Percentiles rank a stretch among this genome's conserved stretches.
These are phyloP conservation scores for Kryptopterus vitreolus DNA, from an alignment of 2,797 vertebrate species.

Conservation along the genomic window DNA sequence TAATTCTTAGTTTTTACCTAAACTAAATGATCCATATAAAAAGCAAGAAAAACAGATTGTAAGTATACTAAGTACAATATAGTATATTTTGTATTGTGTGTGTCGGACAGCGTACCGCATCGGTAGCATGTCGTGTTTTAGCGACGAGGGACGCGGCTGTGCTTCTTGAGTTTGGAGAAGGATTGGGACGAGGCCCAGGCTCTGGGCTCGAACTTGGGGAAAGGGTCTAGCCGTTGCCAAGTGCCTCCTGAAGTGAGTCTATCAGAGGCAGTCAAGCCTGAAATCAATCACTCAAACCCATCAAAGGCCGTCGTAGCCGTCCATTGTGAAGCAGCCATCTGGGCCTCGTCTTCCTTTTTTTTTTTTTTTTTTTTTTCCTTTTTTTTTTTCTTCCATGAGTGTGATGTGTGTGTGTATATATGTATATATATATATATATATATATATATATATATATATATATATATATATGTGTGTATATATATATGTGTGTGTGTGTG, in stretches of 20 bases:
- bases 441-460: too few relatives aligned
- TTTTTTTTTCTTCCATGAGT: too few relatives aligned
- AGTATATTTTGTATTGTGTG: background rate
- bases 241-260: conserved; percentile 83
- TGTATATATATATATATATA: too few relatives aligned
- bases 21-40: background rate
- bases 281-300: conserved; percentile 87
- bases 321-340: conserved; percentile 81
- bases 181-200: conserved; percentile 67
- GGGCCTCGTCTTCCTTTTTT: conserved; percentile 73
- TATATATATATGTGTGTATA: too few relatives aligned
- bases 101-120: too few relatives aligned
- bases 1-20: background rate
- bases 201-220: conserved; percentile 71
- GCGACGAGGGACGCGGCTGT: background rate
- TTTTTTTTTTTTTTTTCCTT: too few relatives aligned
- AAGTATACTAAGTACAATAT: background rate
- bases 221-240: conserved; percentile 73
- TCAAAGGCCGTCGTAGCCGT: conserved; percentile 78
- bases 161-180: conserved; percentile 69
- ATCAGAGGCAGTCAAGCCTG: conserved; percentile 84
- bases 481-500: conserved; percentile 61
- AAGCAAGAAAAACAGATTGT: background rate
- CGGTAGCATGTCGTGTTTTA: background rate
- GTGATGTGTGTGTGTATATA: too few relatives aligned